Base-by-base conservation (phyloP, 1,140 invertebrate species). In the Halesus radiatus region DNA sequence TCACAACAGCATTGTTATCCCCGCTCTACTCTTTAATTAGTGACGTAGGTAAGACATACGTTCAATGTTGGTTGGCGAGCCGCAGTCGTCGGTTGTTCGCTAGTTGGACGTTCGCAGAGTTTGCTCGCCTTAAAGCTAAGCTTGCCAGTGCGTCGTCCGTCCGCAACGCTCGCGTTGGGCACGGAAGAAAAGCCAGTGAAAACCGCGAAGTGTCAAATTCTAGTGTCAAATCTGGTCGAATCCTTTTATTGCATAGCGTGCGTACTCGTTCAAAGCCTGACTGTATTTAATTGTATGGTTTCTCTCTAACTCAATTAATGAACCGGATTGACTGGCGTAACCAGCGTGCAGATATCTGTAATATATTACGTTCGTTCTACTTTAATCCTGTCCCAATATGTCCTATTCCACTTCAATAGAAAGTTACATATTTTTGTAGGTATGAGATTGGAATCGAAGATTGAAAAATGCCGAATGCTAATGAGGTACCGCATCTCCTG, bases 391-490 rank as follows among this genome's bases (percentile, higher is more conserved):
- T 60, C 26, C 70, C 53, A 23, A 50, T 54, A n/a, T 72, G 45
- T 23, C 68, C 13, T 23, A 52, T 23, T 20, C 68, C 10, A 54
- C 13, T 29, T 16, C 26, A 75, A 75, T 58, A 75, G 53, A 75
- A 75, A 75, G 72, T 58, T 56, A 29, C 37, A 45, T 72, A 60
- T 66, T 75, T 54, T 79, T 64, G 29, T 54, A 79, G 78, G 78
- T 79, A 79, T 79, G 78, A 74, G 53, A 79, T 79, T 79, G 52
- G 78, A 75, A 79, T 74, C 78, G 29, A 75, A 75, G n/a, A 79
- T 79, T 53, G 78, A 79, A 64, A 70, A 79, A 79, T 79, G 78
- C 56, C 78, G 73, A 32, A 68, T 37, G 45, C 52, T 76, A 18
- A 26, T 64, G 73, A 68, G 62, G 60, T 18, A 70, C 10, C 60